Conservation (phyloP, 1,140 invertebrate species). For the Triops cancriformis region DNA sequence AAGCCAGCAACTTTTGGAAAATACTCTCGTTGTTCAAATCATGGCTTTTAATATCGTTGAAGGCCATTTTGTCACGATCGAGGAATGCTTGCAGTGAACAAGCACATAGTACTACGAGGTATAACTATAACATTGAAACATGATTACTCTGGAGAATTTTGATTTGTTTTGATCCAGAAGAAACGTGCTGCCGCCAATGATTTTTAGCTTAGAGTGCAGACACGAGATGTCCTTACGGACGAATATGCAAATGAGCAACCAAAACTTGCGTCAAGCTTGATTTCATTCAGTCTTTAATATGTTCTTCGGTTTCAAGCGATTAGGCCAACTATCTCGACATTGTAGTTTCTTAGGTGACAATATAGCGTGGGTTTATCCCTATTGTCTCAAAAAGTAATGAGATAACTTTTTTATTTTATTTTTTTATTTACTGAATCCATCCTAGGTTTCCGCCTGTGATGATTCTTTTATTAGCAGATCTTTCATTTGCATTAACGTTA, state of each 20-base stretch:
- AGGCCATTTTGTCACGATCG: background rate
- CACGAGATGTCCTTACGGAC: background rate
- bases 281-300: too few relatives aligned
- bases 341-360: too few relatives aligned
- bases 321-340: too few relatives aligned
- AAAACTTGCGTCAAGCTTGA: background rate
- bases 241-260: background rate
- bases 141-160: background rate
- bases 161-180: background rate
- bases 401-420: too few relatives aligned
- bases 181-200: slow-evolving; percentile 2
- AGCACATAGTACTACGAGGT: background rate
- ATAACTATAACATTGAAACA: background rate
- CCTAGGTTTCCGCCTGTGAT: too few relatives aligned
- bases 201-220: background rate
- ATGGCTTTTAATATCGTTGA: background rate
- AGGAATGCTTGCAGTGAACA: background rate
- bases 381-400: too few relatives aligned
- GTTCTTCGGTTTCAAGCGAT: too few relatives aligned
- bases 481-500: too few relatives aligned
- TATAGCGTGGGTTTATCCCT: too few relatives aligned
- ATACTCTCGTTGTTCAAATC: background rate
- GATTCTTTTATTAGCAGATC: too few relatives aligned
- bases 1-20: background rate
- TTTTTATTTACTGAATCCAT: too few relatives aligned